Conservation (phyloP, 2,888 invertebrate species). For the Cheilosia grossa region DNA sequence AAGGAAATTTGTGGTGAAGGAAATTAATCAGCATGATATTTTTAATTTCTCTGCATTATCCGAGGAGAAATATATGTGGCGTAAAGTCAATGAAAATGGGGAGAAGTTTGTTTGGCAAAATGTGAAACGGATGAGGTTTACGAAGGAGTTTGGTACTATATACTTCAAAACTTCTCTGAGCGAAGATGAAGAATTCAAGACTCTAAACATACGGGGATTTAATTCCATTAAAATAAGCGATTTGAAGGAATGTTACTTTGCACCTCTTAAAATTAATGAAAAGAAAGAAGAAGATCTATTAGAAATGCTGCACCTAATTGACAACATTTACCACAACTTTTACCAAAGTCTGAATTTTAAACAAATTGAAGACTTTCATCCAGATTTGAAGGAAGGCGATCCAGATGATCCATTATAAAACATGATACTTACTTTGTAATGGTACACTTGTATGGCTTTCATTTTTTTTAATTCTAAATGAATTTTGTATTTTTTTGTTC, state of each 20-base stretch:
- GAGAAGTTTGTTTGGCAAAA: conserved; percentile 18
- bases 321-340: conserved; percentile 10
- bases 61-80: conserved; percentile 16
- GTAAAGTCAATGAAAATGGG: background rate
- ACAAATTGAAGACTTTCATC: background rate
- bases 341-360: conserved; percentile 10
- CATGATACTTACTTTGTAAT: too few species aligned
- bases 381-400: background rate
- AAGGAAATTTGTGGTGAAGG: conserved; percentile 20
- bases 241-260: background rate
- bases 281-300: conserved; percentile 22
- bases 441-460: background rate
- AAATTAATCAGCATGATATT: conserved; percentile 14
- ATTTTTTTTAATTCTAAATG: background rate
- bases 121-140: conserved; percentile 30
- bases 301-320: conserved; percentile 22
- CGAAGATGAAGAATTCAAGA: conserved; percentile 12
- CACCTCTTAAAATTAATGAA: conserved; percentile 19
- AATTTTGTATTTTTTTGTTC: too few species aligned
- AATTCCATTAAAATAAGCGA: conserved; percentile 2
- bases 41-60: conserved; percentile 16
- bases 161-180: conserved; percentile 18
- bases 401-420: too few species aligned
- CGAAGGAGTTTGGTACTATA: conserved; percentile 11
- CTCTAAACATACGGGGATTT: background rate